Evolutionary conservation across 1,140 invertebrate genomes (phyloP).

Genomic region (Drosophila nasuta): DNA sequence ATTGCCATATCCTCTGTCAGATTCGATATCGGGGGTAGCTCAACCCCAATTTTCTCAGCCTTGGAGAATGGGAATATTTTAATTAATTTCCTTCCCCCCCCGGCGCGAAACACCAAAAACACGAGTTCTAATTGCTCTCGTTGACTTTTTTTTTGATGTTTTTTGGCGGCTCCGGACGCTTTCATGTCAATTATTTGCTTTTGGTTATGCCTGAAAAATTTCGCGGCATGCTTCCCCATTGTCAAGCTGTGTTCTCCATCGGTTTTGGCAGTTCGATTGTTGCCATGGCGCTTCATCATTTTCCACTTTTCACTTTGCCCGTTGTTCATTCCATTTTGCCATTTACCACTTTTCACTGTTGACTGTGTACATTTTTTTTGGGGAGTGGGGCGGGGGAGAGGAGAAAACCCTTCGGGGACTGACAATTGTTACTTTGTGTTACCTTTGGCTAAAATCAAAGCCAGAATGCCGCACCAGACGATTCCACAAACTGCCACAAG

Average conservation of each 20-base stretch:
- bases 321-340: background rate
- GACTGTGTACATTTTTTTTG: constrained; percentile 5
- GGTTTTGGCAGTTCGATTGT: constrained; percentile 59
- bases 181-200: constrained; percentile 77
- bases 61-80: constrained; percentile 53
- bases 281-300: constrained; percentile 60
- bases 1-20: constrained; percentile 6
- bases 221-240: constrained; percentile 35
- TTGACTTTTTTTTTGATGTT: constrained; percentile 44
- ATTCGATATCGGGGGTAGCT: background rate
- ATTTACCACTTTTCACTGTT: constrained; percentile 12
- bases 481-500: constrained; percentile 51
- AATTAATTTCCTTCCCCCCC: constrained; percentile 60
- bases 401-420: constrained; percentile 3
- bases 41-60: background rate
- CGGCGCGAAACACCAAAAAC: constrained; percentile 5
- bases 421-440: constrained; percentile 50
- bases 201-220: constrained; percentile 72
- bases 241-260: too few relatives aligned
- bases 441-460: constrained; percentile 70
- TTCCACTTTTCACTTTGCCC: constrained; percentile 21
- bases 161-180: constrained; percentile 39
- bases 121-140: constrained; percentile 63
- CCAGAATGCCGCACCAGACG: constrained; percentile 40
- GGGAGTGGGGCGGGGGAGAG: too few relatives aligned